Conservation (phyloP, 2,113 vertebrate genomes). For the Ovibos moschatus region DNA sequence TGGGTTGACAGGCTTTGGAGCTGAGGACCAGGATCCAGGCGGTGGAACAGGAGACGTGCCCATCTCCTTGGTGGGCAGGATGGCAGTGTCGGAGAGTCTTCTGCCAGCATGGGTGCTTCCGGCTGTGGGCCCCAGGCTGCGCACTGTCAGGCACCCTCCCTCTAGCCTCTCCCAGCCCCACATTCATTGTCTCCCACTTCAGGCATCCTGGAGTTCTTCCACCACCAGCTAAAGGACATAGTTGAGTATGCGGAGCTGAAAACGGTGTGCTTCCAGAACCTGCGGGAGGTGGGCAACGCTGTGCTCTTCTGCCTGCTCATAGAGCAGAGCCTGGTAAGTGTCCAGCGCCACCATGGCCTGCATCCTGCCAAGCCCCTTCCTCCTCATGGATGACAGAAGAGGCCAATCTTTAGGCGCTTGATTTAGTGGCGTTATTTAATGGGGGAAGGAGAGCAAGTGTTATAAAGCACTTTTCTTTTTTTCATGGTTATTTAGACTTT, state of each 20-base stretch:
- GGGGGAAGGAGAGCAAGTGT: too few species aligned
- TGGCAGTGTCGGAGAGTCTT: not conserved
- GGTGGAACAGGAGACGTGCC: accelerated
- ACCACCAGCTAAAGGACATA: constrained; percentile 93
- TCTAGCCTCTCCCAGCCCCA: not conserved
- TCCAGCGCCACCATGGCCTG: accelerated
- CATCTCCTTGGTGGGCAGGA: accelerated
- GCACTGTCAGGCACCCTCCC: accelerated
- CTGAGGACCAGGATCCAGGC: not conserved
- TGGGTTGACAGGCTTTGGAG: not conserved
- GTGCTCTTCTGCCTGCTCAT: constrained; percentile 92
- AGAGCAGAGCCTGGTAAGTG: constrained; percentile 91
- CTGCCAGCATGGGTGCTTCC: not conserved
- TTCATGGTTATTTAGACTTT: not conserved
- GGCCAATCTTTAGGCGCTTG: not conserved
- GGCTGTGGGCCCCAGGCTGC: accelerated
- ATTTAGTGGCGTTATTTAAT: not conserved
- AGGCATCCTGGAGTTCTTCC: constrained; percentile 94
- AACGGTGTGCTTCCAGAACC: constrained; percentile 92
- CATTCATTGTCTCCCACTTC: accelerated
- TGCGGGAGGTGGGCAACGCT: constrained; percentile 91
- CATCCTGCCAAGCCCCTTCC: not conserved
- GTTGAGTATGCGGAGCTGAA: constrained; percentile 93
- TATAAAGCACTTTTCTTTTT: not conserved
- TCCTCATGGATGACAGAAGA: accelerated